Evolutionary conservation across 1,140 invertebrate genomes (phyloP), one percentile per base, ranked within the genome.

Genomic region (Drosophila teissieri): DNA sequence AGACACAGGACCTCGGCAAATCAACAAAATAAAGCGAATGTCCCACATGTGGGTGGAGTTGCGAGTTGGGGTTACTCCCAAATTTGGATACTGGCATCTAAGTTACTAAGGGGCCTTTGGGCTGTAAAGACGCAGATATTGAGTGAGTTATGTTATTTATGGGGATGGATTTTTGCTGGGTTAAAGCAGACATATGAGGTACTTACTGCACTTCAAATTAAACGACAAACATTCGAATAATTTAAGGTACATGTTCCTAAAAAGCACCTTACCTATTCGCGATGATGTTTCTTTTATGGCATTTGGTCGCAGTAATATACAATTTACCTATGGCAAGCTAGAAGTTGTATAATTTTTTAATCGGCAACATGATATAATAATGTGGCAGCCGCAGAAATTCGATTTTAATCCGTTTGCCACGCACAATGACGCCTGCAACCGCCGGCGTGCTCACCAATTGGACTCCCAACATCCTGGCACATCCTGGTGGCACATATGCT

Each of bases 401-500:
- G 4, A 49, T 60, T 22, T 24, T 34, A 52, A 73, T 51, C 24
- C 40, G 44, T 24, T 61, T 49, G 39, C 12, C n/a, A 36, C 15
- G 8, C 2, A 24, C 4, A n/a, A 11, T 67, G 24, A 5, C n/a
- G 31, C 31, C 10, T 31, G 31, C 31, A 31, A 31, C 39, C 27
- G 11, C 27, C 11, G 15, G 15, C 15, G 19, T 15, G 46, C 17
- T n/a, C 34, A 15, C 4, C 73, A 77, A 73, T 68, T 56, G 60
- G 37, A 65, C 49, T 67, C 10, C n/a, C 54, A 52, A 55, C 67
- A 78, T 61, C 27, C 73, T 45, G 63, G 19, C 19, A 19, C 4
- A 24, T 4, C 36, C 19, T 48, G 54, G 60, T 74, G 61, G 80
- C 69, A 54, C 80, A 83, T 84, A 85, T 85, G 81, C 65, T 83